Evolutionary conservation across 2,797 vertebrate species (phyloP).

Genomic region (Betta splendens): DNA sequence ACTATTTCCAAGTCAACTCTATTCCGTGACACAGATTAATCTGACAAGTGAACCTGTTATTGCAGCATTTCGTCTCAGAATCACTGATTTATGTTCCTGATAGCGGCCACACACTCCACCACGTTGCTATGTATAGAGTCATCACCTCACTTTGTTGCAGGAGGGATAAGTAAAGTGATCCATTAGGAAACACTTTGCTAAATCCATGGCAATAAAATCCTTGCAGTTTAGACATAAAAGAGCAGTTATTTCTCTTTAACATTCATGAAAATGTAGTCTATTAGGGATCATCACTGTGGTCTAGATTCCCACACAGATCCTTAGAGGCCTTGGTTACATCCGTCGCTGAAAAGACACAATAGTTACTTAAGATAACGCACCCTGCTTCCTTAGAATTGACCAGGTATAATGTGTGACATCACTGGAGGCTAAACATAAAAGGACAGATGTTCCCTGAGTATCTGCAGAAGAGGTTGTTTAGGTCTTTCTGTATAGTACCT

Average conservation of each 20-base stretch:
- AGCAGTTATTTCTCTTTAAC: constrained; percentile 48
- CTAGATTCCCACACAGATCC: constrained; percentile 64
- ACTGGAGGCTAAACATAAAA: constrained; percentile 51
- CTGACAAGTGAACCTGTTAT: constrained; percentile 26
- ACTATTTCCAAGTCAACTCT: constrained; percentile 13
- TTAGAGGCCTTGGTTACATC: constrained; percentile 46
- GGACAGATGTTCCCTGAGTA: constrained; percentile 9
- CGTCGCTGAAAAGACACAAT: constrained; percentile 48
- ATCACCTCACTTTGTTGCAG: constrained; percentile 40
- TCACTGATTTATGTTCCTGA: constrained; percentile 57
- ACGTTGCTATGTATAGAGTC: constrained; percentile 67
- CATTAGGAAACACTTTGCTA: constrained; percentile 65
- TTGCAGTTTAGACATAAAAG: constrained; percentile 41
- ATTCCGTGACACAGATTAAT: constrained; percentile 18
- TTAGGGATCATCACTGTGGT: constrained; percentile 23
- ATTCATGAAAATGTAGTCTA: constrained; percentile 49
- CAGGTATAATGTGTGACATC: constrained; percentile 31
- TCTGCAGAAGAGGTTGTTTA: constrained; percentile 7
- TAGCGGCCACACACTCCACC: constrained; percentile 41
- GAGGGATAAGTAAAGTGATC: constrained; percentile 36
- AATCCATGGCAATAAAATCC: constrained; percentile 64
- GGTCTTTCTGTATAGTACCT: neutral
- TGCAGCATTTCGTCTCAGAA: constrained; percentile 43
- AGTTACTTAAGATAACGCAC: constrained; percentile 39
- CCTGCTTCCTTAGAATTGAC: constrained; percentile 9